Evolutionary conservation across 2,888 invertebrate genomes (phyloP).

Genomic region (Lacanobia oleracea): DNA sequence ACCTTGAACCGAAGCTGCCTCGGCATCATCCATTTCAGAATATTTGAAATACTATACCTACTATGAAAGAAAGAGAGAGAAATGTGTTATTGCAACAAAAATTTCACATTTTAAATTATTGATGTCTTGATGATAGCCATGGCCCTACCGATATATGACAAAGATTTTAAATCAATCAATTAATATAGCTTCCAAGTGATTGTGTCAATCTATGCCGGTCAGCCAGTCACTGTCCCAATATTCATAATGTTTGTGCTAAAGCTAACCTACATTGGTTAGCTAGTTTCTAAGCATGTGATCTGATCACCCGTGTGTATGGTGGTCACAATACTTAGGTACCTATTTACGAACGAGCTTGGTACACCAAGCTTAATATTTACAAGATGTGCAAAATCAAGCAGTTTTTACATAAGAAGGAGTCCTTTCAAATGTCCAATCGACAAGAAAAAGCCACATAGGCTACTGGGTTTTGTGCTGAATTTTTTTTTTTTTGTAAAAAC

Average conservation of each 20-base stretch:
- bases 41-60: conserved; percentile 30
- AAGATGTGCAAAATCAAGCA: too few relatives aligned
- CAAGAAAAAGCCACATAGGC: too few relatives aligned
- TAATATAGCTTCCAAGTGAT: conserved; percentile 1
- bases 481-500: too few relatives aligned
- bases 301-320: background rate
- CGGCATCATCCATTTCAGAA: conserved; percentile 59
- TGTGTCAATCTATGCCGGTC: conserved; percentile 1
- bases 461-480: too few relatives aligned
- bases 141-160: conserved; percentile 75
- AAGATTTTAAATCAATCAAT: conserved; percentile 54
- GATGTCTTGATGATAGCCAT: conserved; percentile 65
- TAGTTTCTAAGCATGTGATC: background rate
- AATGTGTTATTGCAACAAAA: conserved; percentile 61
- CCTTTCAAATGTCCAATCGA: background rate
- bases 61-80: conserved; percentile 21
- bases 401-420: background rate
- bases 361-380: too few relatives aligned
- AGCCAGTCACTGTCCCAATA: background rate
- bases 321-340: background rate
- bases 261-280: background rate
- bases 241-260: background rate
- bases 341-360: background rate
- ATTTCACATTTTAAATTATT: conserved; percentile 69
- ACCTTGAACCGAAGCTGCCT: conserved; percentile 46